Evolutionary conservation across 2,797 vertebrate species (phyloP).

Genomic region (Sebastes hubbsi): DNA sequence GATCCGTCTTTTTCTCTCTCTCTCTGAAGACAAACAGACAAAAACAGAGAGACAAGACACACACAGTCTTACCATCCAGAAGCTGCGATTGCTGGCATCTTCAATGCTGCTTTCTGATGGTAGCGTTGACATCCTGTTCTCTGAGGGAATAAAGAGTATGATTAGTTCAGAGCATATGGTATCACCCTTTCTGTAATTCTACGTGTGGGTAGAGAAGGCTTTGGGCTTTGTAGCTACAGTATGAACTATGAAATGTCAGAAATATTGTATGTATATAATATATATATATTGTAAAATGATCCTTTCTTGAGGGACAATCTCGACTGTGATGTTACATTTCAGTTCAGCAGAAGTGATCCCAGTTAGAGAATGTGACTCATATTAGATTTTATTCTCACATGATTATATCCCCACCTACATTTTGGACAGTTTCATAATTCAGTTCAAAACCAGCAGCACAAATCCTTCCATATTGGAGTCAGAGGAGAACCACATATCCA

Average conservation of each 20-base stretch:
- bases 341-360: not conserved
- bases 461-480: not conserved
- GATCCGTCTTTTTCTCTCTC: not conserved
- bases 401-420: not conserved
- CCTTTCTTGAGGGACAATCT: not conserved
- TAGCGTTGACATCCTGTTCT: constrained; percentile 77
- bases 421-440: not conserved
- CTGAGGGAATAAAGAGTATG: constrained; percentile 37
- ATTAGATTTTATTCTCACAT: not conserved
- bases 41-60: not conserved
- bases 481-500: not conserved
- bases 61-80: constrained; percentile 78
- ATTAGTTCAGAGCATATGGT: constrained; percentile 1
- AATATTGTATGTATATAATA: not conserved
- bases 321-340: not conserved
- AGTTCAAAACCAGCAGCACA: not conserved
- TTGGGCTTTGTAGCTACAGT: not conserved
- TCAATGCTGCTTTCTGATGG: constrained; percentile 66
- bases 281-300: not conserved
- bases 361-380: not conserved
- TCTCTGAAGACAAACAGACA: not conserved
- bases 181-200: not conserved
- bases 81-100: constrained; percentile 79
- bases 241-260: not conserved
- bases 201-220: not conserved